Percentiles rank a stretch among this genome's conserved stretches.
Evolutionary conservation across 2,113 vertebrate genomes (phyloP).

Genomic region (Recurvirostra avosetta): DNA sequence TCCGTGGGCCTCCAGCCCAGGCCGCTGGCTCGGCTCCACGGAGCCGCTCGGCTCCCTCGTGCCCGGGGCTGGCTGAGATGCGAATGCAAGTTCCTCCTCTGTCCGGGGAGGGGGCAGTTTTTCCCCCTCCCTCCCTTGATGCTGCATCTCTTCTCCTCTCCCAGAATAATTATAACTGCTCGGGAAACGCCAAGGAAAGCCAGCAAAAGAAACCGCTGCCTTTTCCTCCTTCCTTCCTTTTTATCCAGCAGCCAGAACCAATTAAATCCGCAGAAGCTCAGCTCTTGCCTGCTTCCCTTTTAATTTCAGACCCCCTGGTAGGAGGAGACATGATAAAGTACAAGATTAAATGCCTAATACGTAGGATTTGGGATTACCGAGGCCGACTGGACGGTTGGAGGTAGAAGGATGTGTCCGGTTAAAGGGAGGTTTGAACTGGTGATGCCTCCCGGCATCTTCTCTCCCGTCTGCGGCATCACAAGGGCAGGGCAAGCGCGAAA

Average conservation of each 20-base stretch:
- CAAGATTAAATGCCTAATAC: slow-evolving; percentile 47
- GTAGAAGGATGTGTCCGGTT: background rate
- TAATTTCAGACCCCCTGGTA: slow-evolving; percentile 21
- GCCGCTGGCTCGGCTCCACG: background rate
- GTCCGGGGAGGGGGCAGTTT: background rate
- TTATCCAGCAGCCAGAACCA: background rate
- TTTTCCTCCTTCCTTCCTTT: background rate
- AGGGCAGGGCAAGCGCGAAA: background rate
- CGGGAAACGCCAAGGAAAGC: background rate
- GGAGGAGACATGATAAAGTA: slow-evolving; percentile 5
- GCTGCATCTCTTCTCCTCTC: background rate
- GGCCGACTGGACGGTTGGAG: background rate
- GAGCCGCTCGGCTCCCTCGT: background rate
- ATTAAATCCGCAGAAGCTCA: background rate
- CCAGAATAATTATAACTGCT: background rate
- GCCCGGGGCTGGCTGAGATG: background rate
- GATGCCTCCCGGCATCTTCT: background rate
- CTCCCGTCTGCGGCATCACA: fast-evolving
- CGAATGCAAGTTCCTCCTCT: background rate
- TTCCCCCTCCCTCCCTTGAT: background rate
- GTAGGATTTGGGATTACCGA: background rate
- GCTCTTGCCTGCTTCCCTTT: background rate
- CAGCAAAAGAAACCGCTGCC: background rate
- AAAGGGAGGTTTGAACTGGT: background rate
- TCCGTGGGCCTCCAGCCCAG: background rate